phyloP scores from a whole-genome alignment of 2,888 invertebrate species.

The Fabriciana adippe region DNA sequence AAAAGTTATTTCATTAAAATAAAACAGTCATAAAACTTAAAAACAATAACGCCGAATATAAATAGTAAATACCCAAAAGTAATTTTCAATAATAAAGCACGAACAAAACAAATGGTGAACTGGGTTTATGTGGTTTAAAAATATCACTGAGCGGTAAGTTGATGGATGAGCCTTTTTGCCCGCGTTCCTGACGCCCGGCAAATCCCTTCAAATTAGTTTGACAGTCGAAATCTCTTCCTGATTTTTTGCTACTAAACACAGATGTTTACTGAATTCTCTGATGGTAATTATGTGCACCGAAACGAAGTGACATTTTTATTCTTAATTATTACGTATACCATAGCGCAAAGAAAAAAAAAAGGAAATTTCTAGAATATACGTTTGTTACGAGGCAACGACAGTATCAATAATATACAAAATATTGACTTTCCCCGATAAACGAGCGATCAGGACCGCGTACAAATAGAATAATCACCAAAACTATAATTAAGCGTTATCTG shows the following conservation, averaged over 20 bases:
- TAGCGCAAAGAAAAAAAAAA: slow-evolving; percentile 3
- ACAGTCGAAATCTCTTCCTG: slow-evolving; percentile 73
- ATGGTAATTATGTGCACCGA: slow-evolving; percentile 74
- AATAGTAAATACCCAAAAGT: neutral
- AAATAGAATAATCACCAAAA: slow-evolving; percentile 33
- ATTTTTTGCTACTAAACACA: slow-evolving; percentile 69
- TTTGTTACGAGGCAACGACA: neutral
- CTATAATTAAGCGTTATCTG: slow-evolving; percentile 39
- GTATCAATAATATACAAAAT: slow-evolving; percentile 2
- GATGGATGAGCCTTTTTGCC: slow-evolving; percentile 77
- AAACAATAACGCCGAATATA: too few species aligned
- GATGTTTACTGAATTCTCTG: slow-evolving; percentile 67
- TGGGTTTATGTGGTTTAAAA: slow-evolving; percentile 46
- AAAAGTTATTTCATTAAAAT: too few species aligned
- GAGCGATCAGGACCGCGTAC: neutral
- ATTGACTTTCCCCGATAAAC: neutral
- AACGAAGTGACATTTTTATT: slow-evolving; percentile 55
- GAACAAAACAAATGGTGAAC: neutral
- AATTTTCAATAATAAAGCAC: neutral
- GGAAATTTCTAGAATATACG: neutral
- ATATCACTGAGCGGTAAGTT: slow-evolving; percentile 54
- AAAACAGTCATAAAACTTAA: too few species aligned
- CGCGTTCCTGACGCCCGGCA: slow-evolving; percentile 60
- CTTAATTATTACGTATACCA: slow-evolving; percentile 20
- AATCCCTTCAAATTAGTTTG: slow-evolving; percentile 75